Conservation (phyloP, 2,113 vertebrate species). For the Albula goreensis region DNA sequence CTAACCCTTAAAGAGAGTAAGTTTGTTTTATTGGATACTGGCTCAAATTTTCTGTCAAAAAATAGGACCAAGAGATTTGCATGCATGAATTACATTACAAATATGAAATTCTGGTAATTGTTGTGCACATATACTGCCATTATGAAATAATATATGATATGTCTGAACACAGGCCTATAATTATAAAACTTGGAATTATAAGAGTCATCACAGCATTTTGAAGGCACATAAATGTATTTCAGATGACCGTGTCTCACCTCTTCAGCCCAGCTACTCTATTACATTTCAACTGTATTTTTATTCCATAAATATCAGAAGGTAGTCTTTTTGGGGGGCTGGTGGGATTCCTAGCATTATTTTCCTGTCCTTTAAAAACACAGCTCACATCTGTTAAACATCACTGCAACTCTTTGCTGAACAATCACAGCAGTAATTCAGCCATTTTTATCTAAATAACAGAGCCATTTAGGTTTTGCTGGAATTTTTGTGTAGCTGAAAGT, state of each 20-base stretch:
- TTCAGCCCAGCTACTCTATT: neutral
- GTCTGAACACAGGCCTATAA: neutral
- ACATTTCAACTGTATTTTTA: neutral
- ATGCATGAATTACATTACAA: neutral
- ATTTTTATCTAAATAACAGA: neutral
- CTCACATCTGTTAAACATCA: constrained; percentile 21
- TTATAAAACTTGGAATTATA: neutral
- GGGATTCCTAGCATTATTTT: constrained; percentile 7
- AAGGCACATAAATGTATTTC: neutral
- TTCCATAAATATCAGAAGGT: constrained; percentile 5
- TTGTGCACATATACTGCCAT: neutral
- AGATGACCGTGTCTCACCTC: neutral
- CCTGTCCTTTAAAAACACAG: neutral
- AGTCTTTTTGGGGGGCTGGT: neutral
- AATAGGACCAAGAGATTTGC: neutral
- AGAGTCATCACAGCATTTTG: neutral
- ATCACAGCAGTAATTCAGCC: neutral
- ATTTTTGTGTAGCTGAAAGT: neutral
- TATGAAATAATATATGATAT: neutral
- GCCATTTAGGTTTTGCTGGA: neutral
- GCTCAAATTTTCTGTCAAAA: no score
- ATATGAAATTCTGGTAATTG: neutral
- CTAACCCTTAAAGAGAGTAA: neutral
- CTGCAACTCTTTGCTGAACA: constrained; percentile 1
- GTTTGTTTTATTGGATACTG: neutral